These are phyloP conservation scores for Mesodorylaimus sp. DNA, from an alignment of 2,888 invertebrate genomes.

Conservation along the genomic window DNA sequence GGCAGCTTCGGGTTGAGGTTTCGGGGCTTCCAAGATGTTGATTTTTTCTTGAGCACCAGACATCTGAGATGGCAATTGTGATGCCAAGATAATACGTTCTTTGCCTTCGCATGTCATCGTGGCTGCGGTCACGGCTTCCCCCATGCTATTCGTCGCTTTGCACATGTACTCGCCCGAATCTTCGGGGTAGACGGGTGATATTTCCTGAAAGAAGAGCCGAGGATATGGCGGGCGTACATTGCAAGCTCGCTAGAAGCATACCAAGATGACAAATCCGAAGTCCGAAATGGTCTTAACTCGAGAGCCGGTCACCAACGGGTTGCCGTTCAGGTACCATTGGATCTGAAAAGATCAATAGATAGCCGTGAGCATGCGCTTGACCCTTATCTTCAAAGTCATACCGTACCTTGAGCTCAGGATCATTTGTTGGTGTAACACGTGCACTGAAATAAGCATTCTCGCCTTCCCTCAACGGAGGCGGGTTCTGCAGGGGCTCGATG, in stretches of 20 bases:
- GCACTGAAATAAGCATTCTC: constrained; percentile 27
- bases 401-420: constrained; percentile 13
- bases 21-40: constrained; percentile 57
- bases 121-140: constrained; percentile 66
- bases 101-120: constrained; percentile 66
- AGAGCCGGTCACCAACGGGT: constrained; percentile 71
- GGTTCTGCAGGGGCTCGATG: constrained; percentile 25
- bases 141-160: constrained; percentile 19
- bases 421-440: constrained; percentile 10
- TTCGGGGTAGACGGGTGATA: constrained; percentile 74
- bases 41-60: constrained; percentile 61
- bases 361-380: neutral
- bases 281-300: constrained; percentile 88
- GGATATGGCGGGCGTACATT: no score
- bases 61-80: constrained; percentile 77
- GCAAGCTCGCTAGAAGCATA: no score
- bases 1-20: constrained; percentile 16
- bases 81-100: constrained; percentile 61
- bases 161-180: constrained; percentile 42
- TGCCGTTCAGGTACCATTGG: constrained; percentile 77
- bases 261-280: constrained; percentile 86
- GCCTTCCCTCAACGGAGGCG: constrained; percentile 21
- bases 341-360: neutral
- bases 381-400: constrained; percentile 27
- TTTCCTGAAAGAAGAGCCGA: no score